phyloP scores from a whole-genome alignment of 2,888 invertebrate species.

The Charanyca ferruginea region DNA sequence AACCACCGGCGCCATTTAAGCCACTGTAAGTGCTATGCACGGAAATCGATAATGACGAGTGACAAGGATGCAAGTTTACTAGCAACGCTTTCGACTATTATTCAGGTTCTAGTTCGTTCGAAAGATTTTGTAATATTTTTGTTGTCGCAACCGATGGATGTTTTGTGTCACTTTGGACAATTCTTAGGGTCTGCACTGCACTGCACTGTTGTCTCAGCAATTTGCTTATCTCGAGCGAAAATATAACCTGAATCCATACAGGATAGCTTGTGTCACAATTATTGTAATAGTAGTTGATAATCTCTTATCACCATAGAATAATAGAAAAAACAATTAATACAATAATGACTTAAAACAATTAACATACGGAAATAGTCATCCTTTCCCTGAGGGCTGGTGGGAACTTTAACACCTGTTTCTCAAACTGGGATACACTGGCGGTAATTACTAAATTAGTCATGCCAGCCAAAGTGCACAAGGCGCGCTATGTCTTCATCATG shows the following conservation, averaged over 20 bases:
- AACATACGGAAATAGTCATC: background rate
- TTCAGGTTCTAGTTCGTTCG: conserved; percentile 4
- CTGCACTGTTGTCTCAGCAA: background rate
- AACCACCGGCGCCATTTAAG: conserved; percentile 38
- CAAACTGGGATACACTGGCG: background rate
- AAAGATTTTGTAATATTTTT: conserved; percentile 1
- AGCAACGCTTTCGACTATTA: conserved; percentile 26
- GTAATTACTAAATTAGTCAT: conserved; percentile 8
- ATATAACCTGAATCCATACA: background rate
- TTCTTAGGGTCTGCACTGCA: background rate
- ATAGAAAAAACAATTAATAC: background rate
- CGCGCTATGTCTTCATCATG: conserved; percentile 1
- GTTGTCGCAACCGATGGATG: background rate
- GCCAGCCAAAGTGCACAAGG: background rate
- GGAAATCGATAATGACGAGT: conserved; percentile 50
- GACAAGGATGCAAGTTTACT: conserved; percentile 50
- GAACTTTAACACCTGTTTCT: background rate
- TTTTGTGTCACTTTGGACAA: background rate
- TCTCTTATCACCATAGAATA: background rate
- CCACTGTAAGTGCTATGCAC: conserved; percentile 44
- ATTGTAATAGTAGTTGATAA: background rate
- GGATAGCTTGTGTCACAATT: background rate
- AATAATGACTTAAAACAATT: no score
- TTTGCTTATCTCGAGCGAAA: background rate
- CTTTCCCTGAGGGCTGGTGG: background rate